These are phyloP conservation scores for Argyresthia goedartella DNA, from an alignment of 2,888 invertebrate genomes.

Conservation along the genomic window DNA sequence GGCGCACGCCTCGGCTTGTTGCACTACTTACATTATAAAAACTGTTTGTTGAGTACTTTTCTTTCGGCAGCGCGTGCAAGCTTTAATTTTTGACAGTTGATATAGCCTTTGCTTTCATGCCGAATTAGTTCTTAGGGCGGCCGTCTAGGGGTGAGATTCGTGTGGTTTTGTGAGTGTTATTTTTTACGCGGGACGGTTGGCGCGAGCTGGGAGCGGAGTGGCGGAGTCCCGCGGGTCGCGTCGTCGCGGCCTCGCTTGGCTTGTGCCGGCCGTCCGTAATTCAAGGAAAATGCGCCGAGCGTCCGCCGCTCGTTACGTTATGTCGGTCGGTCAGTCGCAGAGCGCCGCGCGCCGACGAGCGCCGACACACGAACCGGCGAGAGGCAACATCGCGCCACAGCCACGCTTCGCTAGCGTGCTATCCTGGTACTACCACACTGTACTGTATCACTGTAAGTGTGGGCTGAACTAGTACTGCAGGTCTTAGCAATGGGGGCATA, in stretches of 20 bases:
- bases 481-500: no score
- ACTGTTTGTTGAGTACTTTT: conserved; percentile 52
- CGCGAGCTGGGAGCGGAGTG: conserved; percentile 34
- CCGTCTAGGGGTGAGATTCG: conserved; percentile 48
- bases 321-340: conserved; percentile 11
- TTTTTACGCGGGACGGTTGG: conserved; percentile 61
- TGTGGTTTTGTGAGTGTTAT: conserved; percentile 40
- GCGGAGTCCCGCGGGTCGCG: conserved; percentile 42
- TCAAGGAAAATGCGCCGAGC: conserved; percentile 54
- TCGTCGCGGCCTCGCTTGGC: conserved; percentile 19
- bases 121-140: conserved; percentile 44
- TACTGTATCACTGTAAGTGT: no score
- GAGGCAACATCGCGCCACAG: background rate
- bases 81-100: conserved; percentile 72
- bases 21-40: conserved; percentile 59
- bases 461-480: no score
- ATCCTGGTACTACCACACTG: background rate
- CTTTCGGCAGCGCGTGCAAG: conserved; percentile 61
- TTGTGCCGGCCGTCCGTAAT: conserved; percentile 33
- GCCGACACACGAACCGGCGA: background rate
- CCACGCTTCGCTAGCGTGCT: background rate
- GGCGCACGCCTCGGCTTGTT: conserved; percentile 44
- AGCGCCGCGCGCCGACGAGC: conserved; percentile 22
- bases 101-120: conserved; percentile 42
- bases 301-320: background rate